Base-by-base conservation (phyloP, 2,888 invertebrate species). In the Acronicta alni region DNA sequence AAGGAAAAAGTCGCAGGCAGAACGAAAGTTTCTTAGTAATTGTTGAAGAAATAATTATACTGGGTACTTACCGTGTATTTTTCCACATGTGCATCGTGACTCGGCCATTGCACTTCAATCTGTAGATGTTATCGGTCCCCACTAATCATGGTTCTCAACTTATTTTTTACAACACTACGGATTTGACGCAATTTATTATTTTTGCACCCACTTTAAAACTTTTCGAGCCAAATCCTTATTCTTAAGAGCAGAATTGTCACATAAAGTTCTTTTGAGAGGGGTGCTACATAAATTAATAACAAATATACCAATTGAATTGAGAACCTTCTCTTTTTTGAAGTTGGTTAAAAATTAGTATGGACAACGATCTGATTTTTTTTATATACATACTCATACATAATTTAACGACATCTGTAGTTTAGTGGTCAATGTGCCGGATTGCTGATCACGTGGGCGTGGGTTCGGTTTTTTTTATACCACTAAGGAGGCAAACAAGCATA, bases 21-120 rank as follows among this genome's bases (percentile, higher is more conserved):
- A 2, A 3, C 26, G 10, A 30, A 12, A 30, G 30, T 30, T 30
- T 30, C 30, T 30, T 4, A 30, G 12, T 30, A 3, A 30, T 30
- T 12, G 0, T 12, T 12, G 15, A 0, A 44, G 17, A 49, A 69
- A 41, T 64, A 35, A 63, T 42, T 56, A n/a, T 26, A 53, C 42
- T 16, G 30, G n/a, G 18, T 66, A n/a, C n/a, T n/a, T n/a, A 43
- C 72, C 42, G 30, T 16, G 46, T 41, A 58, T 32, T 58, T 66
- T 57, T 47, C 49, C 6, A 6, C 30, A 0, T 26, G 10, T 26
- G 1, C 9, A 41, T 49, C 18, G 42, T 42, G 39, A 16, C 49
- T 35, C 32, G 67, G 72, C 32, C 72, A 38, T 72, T 72, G 67
- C 72, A 72, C 72, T 59, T 70, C 44, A 37, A 64, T 47, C 37